These are phyloP conservation scores for Aphidius ervi DNA, from an alignment of 1,140 invertebrate species.

Conservation along the genomic window DNA sequence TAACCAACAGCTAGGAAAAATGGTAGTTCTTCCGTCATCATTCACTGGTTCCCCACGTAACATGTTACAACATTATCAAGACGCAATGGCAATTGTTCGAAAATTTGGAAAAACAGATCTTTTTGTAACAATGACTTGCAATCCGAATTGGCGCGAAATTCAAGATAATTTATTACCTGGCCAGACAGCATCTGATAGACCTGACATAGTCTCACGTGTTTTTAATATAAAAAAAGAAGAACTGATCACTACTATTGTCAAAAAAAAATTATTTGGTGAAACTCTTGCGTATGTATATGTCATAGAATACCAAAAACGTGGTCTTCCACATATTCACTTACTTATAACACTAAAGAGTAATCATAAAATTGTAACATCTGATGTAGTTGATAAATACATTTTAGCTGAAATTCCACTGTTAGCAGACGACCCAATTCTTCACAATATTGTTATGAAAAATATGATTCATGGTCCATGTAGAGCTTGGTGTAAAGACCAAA, in stretches of 20 bases:
- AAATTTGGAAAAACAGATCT: not conserved
- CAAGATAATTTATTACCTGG: not conserved
- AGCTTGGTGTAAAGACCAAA: constrained; percentile 18
- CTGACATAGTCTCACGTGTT: constrained; percentile 26
- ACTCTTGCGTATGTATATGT: constrained; percentile 1
- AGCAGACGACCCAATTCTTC: constrained; percentile 14
- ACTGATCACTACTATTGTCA: constrained; percentile 8
- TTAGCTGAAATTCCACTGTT: constrained; percentile 24
- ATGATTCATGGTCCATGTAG: constrained; percentile 40
- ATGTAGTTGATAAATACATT: constrained; percentile 22
- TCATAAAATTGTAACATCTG: constrained; percentile 15
- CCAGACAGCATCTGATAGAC: not conserved
- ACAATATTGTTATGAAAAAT: constrained; percentile 21
- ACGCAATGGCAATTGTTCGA: not conserved
- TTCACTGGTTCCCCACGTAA: constrained; percentile 1
- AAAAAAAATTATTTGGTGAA: constrained; percentile 13
- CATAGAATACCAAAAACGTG: constrained; percentile 18
- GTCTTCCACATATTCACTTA: constrained; percentile 19
- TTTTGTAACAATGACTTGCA: not conserved
- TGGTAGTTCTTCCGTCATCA: constrained; percentile 1
- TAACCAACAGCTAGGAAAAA: not conserved
- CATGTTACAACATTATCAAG: constrained; percentile 1
- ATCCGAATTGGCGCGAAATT: not conserved
- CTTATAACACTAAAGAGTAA: constrained; percentile 28
- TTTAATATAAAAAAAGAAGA: constrained; percentile 13